A percentile compares a stretch with the other conserved stretches of the same genome.
Conservation (phyloP, 2,797 vertebrate genomes). For the Esox lucius region DNA sequence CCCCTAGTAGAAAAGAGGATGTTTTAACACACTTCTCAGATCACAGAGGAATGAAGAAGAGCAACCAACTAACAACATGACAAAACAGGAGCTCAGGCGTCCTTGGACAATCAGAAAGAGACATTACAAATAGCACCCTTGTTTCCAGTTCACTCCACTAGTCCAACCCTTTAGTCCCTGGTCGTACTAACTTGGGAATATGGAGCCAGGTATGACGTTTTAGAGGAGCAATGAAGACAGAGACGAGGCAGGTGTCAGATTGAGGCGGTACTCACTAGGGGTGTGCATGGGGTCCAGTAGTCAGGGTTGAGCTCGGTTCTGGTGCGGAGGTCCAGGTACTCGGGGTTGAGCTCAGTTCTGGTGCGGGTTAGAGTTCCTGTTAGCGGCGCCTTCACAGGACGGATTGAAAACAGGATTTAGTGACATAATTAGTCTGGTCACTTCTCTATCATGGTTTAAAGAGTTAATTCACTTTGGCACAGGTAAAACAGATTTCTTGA, state of each 20-base stretch:
- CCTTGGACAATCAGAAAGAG: neutral
- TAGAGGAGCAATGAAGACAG: no score
- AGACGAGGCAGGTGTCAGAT: neutral
- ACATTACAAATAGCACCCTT: no score
- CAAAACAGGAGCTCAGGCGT: neutral
- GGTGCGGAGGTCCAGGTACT: conserved; percentile 84
- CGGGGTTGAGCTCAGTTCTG: conserved; percentile 83
- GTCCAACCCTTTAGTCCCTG: no score
- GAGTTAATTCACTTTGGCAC: no score
- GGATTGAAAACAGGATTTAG: conserved; percentile 55
- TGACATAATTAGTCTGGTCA: conserved; percentile 45
- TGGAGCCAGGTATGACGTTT: no score
- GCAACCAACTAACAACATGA: neutral
- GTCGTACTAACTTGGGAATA: no score
- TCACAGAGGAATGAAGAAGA: conserved; percentile 16
- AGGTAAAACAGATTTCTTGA: no score
- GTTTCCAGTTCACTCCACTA: no score
- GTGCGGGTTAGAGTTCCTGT: conserved; percentile 82
- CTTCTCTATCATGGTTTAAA: conserved; percentile 7
- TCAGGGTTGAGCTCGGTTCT: conserved; percentile 81
- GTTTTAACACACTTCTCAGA: conserved; percentile 33
- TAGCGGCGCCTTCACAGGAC: conserved; percentile 76
- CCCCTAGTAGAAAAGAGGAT: conserved; percentile 46
- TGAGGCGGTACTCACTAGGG: conserved; percentile 78
- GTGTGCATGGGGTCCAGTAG: conserved; percentile 85